Base-by-base conservation (phyloP, 2,113 vertebrate species). In the Pterocles burchelli region DNA sequence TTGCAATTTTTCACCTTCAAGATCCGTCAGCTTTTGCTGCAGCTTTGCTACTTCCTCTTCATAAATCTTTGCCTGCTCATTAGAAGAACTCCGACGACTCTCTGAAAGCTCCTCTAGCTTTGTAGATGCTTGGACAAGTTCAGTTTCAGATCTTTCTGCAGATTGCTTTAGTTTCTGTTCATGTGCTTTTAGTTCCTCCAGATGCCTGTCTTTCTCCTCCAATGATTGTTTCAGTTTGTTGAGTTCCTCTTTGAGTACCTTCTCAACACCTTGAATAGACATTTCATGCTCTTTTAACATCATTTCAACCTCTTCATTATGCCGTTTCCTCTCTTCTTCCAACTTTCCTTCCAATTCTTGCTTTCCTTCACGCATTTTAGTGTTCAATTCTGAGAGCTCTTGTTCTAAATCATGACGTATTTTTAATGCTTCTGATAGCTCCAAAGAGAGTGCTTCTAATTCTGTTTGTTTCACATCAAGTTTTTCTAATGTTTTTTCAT, bases 391-490 rank as follows among this genome's bases (percentile, higher is more conserved):
- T 31, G 87, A 96, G 85, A 99, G 96, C 57, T 98, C 98, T 90
- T 98, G 96, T 86, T 99, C 98, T 57, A 99, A 97, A 80, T 98
- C 94, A 48, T 97, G 89, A 66, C 98, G 98, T 62, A 84, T 88
- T 88, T 97, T 98, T 78, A 98, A 66, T 46, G 98, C 94, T 93
- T 99, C 99, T 28, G 98, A 98, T 34, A 99, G 97, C 72, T 99
- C 99, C 68, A 96, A 95, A 34, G 98, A 99, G 26, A 99, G 83
- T 2, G 98, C 96, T 92, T 99, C 99, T 33, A 99, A 90, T 84
- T 99, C 99, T 41, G 97, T 98, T 93, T 99, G 99, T 91, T 99
- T 99, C 70, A 98, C 97, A 55, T 99, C 99, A 61, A 99, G 97
- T 82, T 99, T 99, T 97, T 99, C 99, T 54, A 99, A 96, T 3